These are phyloP conservation scores for Drosophila lacteicornis DNA, from an alignment of 1,140 invertebrate species.

Conservation along the genomic window DNA sequence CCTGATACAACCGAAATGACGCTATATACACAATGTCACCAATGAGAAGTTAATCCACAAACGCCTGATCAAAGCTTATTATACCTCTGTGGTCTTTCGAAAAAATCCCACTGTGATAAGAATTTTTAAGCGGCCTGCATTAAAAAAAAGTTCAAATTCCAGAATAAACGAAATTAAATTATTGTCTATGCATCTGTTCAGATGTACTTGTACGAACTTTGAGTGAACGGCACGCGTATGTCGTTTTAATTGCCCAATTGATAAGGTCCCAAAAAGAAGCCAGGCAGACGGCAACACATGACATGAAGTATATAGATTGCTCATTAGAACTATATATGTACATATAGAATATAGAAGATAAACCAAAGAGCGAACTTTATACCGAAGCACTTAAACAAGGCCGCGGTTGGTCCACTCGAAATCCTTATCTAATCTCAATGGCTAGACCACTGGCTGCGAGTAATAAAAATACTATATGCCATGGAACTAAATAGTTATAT, in stretches of 20 bases:
- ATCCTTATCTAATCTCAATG: conserved; percentile 59
- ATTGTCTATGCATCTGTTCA: background rate
- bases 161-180: conserved; percentile 10
- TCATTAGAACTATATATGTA: background rate
- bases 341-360: conserved; percentile 36
- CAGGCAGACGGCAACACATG: conserved; percentile 20
- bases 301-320: background rate
- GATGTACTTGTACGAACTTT: background rate
- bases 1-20: conserved; percentile 7
- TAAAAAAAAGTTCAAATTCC: conserved; percentile 48
- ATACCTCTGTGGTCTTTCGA: background rate
- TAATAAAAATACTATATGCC: conserved; percentile 28
- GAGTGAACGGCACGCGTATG: conserved; percentile 51
- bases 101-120: conserved; percentile 46
- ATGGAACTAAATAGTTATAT: conserved; percentile 41
- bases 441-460: conserved; percentile 59
- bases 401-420: conserved; percentile 32
- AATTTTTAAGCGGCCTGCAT: background rate
- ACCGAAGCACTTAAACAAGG: conserved; percentile 50
- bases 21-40: conserved; percentile 3
- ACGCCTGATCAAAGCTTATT: background rate
- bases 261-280: conserved; percentile 37
- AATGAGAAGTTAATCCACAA: background rate
- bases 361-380: conserved; percentile 45
- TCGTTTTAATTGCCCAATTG: conserved; percentile 27